Percentiles rank a stretch among this genome's conserved stretches.
phyloP scores from a whole-genome alignment of 2,797 vertebrate species.

The Aphelocoma californica region DNA sequence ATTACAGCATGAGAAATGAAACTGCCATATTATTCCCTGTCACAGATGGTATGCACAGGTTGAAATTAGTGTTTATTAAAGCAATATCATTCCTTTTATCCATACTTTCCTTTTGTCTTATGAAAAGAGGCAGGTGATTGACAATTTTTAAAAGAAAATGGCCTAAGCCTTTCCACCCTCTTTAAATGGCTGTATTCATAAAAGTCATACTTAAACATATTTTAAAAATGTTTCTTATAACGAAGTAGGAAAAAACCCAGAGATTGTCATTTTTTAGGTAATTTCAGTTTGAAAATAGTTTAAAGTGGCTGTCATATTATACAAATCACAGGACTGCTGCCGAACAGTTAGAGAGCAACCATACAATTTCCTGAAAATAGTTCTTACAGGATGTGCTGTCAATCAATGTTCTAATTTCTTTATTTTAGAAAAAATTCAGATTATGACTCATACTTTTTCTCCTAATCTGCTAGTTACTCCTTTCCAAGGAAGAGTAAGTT shows the following conservation, averaged over 20 bases:
- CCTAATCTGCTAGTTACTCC: neutral
- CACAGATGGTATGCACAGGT: conserved; percentile 10
- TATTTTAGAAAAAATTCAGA: neutral
- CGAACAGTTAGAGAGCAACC: neutral
- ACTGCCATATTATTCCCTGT: neutral
- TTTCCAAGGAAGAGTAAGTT: neutral
- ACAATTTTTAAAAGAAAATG: neutral
- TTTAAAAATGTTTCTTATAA: neutral
- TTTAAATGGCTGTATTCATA: neutral
- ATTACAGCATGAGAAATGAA: neutral
- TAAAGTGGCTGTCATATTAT: neutral
- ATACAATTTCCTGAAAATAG: conserved; percentile 5
- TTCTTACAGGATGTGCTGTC: neutral
- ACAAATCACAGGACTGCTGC: neutral
- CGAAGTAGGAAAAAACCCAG: neutral
- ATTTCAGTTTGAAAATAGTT: conserved; percentile 24
- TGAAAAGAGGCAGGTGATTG: neutral
- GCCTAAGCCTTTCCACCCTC: neutral
- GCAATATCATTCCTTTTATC: neutral
- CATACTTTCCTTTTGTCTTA: neutral
- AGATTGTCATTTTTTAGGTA: neutral
- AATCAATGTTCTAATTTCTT: neutral
- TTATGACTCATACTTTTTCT: neutral
- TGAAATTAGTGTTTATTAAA: conserved; percentile 18
- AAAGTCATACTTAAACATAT: neutral